Evolutionary conservation across 1,140 invertebrate genomes (phyloP), one percentile per base, ranked within the genome.

Genomic region (Holcopasites calliopsidis): DNA sequence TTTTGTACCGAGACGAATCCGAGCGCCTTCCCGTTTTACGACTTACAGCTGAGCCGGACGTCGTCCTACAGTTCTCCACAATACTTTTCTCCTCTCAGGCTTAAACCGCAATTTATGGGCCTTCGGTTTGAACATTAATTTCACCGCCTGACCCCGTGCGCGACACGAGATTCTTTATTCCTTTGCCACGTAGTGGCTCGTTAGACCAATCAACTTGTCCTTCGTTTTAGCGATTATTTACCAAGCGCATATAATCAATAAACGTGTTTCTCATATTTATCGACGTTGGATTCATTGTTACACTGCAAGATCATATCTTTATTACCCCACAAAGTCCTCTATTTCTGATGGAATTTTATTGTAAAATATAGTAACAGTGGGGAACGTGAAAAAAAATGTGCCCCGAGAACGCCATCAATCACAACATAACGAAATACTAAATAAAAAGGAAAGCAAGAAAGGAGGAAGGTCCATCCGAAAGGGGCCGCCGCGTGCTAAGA

Each of bases 91-190:
- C 28, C 40, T 38, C 69, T 31, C 44, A 42, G 35, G 21, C 54
- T 77, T 73, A 55, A 74, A 77, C 76, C 76, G 16, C 76, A 74
- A 77, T 77, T 77, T 77, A 77, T 58, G 76, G 57, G 60, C 54
- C 61, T 64, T 77, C 52, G 70, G 76, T 77, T 73, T 49, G 70
- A 74, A 72, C 76, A 77, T 77, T 60, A 73, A 77, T 73, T 77
- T 77, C 54, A 42, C 60, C 42, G 76, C 6, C 57, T 55, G 68
- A 49, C 55, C 49, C 35, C 40, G 26, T 28, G 11, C 60, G 28
- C 68, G 69, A 65, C 76, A 60, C 7, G 42, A 60, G 0, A n/a
- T 18, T 65, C 60, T 77, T 72, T 57, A 40, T 73, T 65, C 69
- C 16, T 73, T 60, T 47, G 18, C 5, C 33, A n/a, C 38, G 55